A percentile compares a stretch with the other conserved stretches of the same genome.
Evolutionary conservation across 2,888 invertebrate species (phyloP).

Genomic region (Lingula anatina): DNA sequence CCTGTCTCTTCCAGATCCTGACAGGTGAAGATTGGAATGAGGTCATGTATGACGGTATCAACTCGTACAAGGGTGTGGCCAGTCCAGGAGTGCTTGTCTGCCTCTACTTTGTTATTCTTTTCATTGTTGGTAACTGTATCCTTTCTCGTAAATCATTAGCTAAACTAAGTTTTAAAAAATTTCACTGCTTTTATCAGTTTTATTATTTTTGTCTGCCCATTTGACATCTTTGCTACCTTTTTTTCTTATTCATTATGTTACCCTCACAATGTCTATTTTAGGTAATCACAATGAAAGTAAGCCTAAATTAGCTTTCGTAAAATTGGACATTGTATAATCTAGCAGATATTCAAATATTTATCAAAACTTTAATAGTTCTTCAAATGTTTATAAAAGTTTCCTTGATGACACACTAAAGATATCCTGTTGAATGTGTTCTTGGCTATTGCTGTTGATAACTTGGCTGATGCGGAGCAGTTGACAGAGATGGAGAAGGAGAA

Average conservation of each 20-base stretch:
- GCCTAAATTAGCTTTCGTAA: no score
- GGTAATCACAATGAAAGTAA: no score
- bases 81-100: slow-evolving; percentile 84
- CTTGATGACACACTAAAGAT: slow-evolving; percentile 62
- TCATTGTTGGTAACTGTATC: slow-evolving; percentile 93
- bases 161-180: no score
- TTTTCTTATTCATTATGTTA: no score
- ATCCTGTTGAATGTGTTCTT: slow-evolving; percentile 99
- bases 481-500: slow-evolving; percentile 79
- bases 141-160: slow-evolving; percentile 18
- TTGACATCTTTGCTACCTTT: no score
- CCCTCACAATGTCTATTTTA: no score
- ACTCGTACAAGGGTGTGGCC: slow-evolving; percentile 92
- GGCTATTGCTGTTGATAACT: slow-evolving; percentile 99
- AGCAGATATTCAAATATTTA: no score
- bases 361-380: no score
- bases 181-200: no score
- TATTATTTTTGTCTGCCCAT: no score
- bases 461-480: slow-evolving; percentile 98
- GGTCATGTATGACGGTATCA: slow-evolving; percentile 99
- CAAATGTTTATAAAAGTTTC: no score
- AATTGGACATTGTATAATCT: no score
- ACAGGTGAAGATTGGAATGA: slow-evolving; percentile 99
- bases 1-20: slow-evolving; percentile 70
- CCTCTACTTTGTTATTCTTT: slow-evolving; percentile 97